Evolutionary conservation across 2,797 vertebrate species (phyloP), one percentile per base, ranked within the genome.

Genomic region (Gymnopithys bicolor): DNA sequence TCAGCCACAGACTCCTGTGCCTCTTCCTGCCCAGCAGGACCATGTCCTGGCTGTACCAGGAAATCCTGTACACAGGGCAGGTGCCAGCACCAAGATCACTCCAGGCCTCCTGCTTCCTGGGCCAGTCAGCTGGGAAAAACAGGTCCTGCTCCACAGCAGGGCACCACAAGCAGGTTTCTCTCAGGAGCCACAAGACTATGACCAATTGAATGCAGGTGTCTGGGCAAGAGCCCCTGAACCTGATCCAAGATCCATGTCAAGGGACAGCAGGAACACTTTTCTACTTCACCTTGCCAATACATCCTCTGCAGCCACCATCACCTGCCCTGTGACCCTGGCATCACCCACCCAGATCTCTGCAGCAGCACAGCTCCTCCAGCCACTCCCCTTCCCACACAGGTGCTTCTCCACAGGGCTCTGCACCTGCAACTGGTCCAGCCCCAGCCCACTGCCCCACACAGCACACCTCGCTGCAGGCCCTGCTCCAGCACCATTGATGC

Each of bases 141-240:
- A 9, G 4, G 1, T 41, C 8, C 11, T 51, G 43, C 49, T 30
- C 11, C 33, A n/a, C 22, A 30, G 7, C 19, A 16, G 15, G n/a
- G 7, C 28, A 22, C 13, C 17, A 14, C 27, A 30, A 10, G 2
- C 2, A 0, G 21, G 5, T 23, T 13, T n/a, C 25, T 25, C 5
- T 28, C 10, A 16, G 28, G 13, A 28, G 24, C 9, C 19, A 16
- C n/a, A 45, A 7, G 13, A 8, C n/a, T 14, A 10, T 3, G 7
- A 17, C 5, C 15, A 22, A 15, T 9, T 37, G 15, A 16, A 49
- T 18, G 1, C 0, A n/a, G 5, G 2, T 10, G 3, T 32, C 25
- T 1, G 7, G 11, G 6, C 7, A 51, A 71, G 12, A 0, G 6
- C 19, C 15, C 11, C 62, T 45, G 7, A 2, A 2, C 12, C 18